phyloP scores from a whole-genome alignment of 2,113 vertebrate species.

The Danionella cerebrum region DNA sequence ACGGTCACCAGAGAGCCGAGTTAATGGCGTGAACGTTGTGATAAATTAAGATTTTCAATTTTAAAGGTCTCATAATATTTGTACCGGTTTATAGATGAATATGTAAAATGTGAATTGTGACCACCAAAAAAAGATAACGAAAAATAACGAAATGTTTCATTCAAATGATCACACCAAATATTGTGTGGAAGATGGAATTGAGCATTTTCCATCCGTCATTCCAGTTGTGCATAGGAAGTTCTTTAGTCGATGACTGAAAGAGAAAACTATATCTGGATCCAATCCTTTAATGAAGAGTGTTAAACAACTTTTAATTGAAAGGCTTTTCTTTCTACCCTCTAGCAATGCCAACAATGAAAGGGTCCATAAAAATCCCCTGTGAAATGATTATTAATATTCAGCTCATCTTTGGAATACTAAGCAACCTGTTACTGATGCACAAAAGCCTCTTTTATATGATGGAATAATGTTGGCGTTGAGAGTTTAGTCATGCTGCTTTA shows the following conservation, averaged over 20 bases:
- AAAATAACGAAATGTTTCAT: too few species aligned
- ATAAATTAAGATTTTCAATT: too few species aligned
- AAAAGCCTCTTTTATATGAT: background rate
- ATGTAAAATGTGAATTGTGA: too few species aligned
- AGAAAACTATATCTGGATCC: background rate
- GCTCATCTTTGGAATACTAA: conserved; percentile 22
- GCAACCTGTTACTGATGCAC: conserved; percentile 14
- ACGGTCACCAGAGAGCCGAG: too few species aligned
- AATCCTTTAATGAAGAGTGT: conserved; percentile 33
- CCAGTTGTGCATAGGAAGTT: background rate
- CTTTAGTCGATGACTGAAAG: background rate
- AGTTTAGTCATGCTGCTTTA: background rate
- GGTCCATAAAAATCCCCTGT: conserved; percentile 22
- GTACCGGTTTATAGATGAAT: too few species aligned
- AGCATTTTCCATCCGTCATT: background rate
- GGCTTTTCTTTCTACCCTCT: conserved; percentile 46
- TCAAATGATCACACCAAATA: too few species aligned
- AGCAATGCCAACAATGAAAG: conserved; percentile 44
- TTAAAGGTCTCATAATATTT: too few species aligned
- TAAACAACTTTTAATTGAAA: conserved; percentile 57
- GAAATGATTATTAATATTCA: conserved; percentile 46
- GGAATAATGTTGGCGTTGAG: background rate
- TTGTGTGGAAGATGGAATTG: too few species aligned
- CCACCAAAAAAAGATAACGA: too few species aligned
- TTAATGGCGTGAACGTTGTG: too few species aligned